These are phyloP conservation scores for Sebastes taczanowskii DNA, from an alignment of 2,797 vertebrate species.

Conservation along the genomic window DNA sequence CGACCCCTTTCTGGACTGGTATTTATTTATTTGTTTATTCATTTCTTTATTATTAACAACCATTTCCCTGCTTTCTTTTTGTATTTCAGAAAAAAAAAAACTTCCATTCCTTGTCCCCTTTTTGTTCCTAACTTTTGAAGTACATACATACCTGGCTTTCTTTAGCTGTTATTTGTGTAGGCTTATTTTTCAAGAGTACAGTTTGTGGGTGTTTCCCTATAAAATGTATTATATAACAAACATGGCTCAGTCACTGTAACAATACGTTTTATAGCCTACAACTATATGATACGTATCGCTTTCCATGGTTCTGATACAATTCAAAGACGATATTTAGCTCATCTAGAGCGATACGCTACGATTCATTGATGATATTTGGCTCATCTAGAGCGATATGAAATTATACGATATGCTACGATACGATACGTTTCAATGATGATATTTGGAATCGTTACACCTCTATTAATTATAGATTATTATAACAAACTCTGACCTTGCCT, in stretches of 20 bases:
- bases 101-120: constrained; percentile 35
- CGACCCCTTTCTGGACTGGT: constrained; percentile 88
- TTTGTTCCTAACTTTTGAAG: constrained; percentile 40
- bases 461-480: not conserved
- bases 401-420: too few relatives aligned
- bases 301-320: too few relatives aligned
- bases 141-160: constrained; percentile 57
- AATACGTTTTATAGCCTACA: too few relatives aligned
- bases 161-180: constrained; percentile 60
- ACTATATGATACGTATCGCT: too few relatives aligned
- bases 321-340: too few relatives aligned
- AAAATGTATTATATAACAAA: not conserved
- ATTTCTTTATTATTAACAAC: constrained; percentile 70
- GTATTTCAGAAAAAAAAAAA: constrained; percentile 51
- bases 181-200: constrained; percentile 52
- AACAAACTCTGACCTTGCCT: constrained; percentile 40
- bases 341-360: too few relatives aligned
- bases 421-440: too few relatives aligned
- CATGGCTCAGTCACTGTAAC: not conserved
- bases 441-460: too few relatives aligned
- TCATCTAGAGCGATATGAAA: too few relatives aligned
- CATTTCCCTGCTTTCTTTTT: constrained; percentile 67
- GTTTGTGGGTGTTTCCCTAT: not conserved
- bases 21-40: constrained; percentile 86
- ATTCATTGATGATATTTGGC: too few relatives aligned